Evolutionary conservation across 2,888 invertebrate species (phyloP), one percentile per base, ranked within the genome.

Genomic region (Thymelicus lineola): DNA sequence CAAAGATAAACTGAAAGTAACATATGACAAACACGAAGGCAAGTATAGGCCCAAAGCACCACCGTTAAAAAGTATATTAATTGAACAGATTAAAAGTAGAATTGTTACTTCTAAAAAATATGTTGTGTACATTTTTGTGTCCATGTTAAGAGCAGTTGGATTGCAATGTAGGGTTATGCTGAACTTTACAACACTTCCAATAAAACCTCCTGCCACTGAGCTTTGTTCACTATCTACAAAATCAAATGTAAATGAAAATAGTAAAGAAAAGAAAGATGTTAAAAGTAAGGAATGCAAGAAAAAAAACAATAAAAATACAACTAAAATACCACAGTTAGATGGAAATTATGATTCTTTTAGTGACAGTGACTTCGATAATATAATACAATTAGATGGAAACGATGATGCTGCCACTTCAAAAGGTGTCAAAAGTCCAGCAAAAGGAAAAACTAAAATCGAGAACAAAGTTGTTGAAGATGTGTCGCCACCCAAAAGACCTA

Each of bases 111-210:
- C 95, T 79, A 95, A 95, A 74, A 96, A 96, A 78, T 96, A 97
- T 90, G 93, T 96, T 73, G 95, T 97, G 64, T 95, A 96, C 79
- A 95, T 98, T 78, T 98, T 97, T 88, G 94, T 98, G 46, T 94
- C 96, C 35, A 94, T 97, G 79, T 86, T 97, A 60, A 94, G 98
- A 81, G 95, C 97, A 53, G 94, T 98, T 75, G 98, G 98, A 0
- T 91, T 98, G 71, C 96, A 97, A 81, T 96, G 96, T 78, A 94
- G 99, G 63, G 86, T 99, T 45, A 95, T 98, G 73, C 93, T 97
- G 63, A 97, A 98, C 74, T 95, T 98, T 78, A 96, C 96, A 78
- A 96, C 97, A 2, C 90, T 97, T 68, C 96, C 97, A 0, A 84
- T 97, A 71, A 96, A 96, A 84, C 96, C 97, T 38, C 94, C 94